Base-by-base conservation (phyloP, 2,888 invertebrate species). In the Xanthostigma xanthostigma region DNA sequence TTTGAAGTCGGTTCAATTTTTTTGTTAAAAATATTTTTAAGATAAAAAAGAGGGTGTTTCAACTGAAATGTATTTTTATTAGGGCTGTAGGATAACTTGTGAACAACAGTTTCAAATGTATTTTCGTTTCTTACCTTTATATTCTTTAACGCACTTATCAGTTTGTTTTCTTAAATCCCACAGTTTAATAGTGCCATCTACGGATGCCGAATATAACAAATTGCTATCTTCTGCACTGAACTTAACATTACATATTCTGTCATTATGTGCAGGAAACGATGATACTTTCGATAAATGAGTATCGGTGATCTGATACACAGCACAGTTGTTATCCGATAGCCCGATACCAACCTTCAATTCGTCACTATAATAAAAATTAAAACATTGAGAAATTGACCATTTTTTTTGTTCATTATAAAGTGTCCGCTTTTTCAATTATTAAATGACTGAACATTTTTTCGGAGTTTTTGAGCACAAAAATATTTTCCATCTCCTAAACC, bases 101-200 rank as follows among this genome's bases (percentile, higher is more conserved):
- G n/a, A n/a, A n/a, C n/a, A 44, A 6, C 27, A 27, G 27, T 27
- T 27, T 27, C 6, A 27, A 6, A 27, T 5, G 27, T 6, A 6
- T 6, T 27, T 27, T 6, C 27, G 6, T 27, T 27, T 27, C 33
- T 54, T 60, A 68, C 70, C 69, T 62, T 61, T 64, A 56, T 70
- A 73, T 58, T 64, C 66, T 48, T 59, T 62, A 55, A 63, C 62
- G 47, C 61, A 54, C 57, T 69, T 66, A 42, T 66, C 14, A 11
- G 8, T 71, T 48, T 73, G 69, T 1, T 68, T 65, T 58, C 84
- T 65, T 2, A 77, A 67, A 61, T 84, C 84, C 74, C 78, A 82
- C 45, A 78, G 59, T 56, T 72, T 75, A 35, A 83, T 66, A 17
- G 62, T 54, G 1, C 80, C 79, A 60, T 79, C 74, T 41, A 65